These are phyloP conservation scores for Emydura subglobosa DNA, from an alignment of 2,113 vertebrate species.

Conservation along the genomic window DNA sequence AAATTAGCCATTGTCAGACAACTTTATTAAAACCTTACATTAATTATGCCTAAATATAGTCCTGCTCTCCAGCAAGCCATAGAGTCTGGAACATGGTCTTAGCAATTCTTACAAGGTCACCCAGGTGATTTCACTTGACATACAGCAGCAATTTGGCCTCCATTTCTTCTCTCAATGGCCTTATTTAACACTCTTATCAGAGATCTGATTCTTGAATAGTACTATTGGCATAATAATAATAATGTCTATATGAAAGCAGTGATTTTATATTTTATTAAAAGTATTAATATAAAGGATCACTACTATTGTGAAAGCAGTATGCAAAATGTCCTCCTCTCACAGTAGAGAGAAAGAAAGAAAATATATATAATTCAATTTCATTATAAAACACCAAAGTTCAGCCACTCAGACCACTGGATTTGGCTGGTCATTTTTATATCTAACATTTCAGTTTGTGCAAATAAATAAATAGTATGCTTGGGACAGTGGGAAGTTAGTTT, in stretches of 20 bases:
- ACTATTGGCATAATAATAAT: slow-evolving; percentile 72
- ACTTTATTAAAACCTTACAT: slow-evolving; percentile 35
- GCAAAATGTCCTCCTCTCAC: neutral
- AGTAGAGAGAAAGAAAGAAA: neutral
- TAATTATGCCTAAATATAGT: slow-evolving; percentile 53
- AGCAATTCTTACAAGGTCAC: slow-evolving; percentile 67
- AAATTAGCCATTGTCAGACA: slow-evolving; percentile 20
- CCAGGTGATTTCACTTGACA: slow-evolving; percentile 72
- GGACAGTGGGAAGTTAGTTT: neutral
- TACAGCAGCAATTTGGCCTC: slow-evolving; percentile 37
- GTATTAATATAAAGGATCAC: slow-evolving; percentile 49
- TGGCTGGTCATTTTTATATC: neutral
- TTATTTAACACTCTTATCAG: slow-evolving; percentile 64
- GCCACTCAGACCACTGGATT: neutral
- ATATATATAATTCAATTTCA: neutral
- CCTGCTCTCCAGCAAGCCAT: slow-evolving; percentile 41
- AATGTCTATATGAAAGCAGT: slow-evolving; percentile 67
- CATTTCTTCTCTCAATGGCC: slow-evolving; percentile 62
- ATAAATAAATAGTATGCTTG: neutral
- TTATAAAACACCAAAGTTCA: neutral
- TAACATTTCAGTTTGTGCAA: neutral
- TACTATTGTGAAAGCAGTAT: slow-evolving; percentile 33
- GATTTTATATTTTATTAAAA: slow-evolving; percentile 67
- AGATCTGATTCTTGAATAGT: slow-evolving; percentile 65
- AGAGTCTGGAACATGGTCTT: slow-evolving; percentile 46